Percentiles rank a stretch among this genome's conserved stretches.
Evolutionary conservation across 2,888 invertebrate genomes (phyloP).

Genomic region (Eucera pruinosa): DNA sequence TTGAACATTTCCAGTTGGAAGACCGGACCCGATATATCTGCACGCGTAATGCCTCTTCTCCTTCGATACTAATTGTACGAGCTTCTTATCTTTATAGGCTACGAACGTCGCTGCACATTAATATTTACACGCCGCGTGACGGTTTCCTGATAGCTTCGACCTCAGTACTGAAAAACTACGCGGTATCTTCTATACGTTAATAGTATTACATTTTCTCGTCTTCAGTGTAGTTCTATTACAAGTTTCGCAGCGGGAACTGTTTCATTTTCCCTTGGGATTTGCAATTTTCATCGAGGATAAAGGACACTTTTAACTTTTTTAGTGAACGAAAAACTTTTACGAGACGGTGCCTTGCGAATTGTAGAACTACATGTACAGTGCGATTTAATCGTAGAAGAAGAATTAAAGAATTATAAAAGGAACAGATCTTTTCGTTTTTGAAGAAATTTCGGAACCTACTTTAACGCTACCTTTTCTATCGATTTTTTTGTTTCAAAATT

Average conservation of each 20-base stretch:
- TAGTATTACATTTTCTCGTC: neutral
- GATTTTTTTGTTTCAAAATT: too few relatives aligned
- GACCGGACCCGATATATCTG: too few relatives aligned
- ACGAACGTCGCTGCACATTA: neutral
- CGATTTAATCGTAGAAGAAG: too few relatives aligned
- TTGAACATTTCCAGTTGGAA: neutral
- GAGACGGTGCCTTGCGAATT: neutral
- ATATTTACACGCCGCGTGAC: slow-evolving; percentile 9
- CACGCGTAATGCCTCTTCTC: neutral
- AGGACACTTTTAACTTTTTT: too few relatives aligned
- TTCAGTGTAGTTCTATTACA: too few relatives aligned
- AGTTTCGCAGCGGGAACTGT: neutral
- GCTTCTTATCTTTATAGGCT: slow-evolving; percentile 1
- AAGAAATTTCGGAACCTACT: too few relatives aligned
- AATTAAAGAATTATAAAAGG: too few relatives aligned
- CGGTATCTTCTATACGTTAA: too few relatives aligned
- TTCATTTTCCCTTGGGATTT: neutral
- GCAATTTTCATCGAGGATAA: too few relatives aligned
- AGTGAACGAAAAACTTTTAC: neutral
- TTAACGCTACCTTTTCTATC: too few relatives aligned
- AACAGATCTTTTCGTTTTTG: too few relatives aligned
- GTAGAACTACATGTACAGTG: too few relatives aligned
- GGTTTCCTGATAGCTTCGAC: neutral
- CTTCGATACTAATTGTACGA: slow-evolving; percentile 8
- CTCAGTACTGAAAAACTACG: neutral